Conservation (phyloP, 37 sponge, comb jelly and placozoan species). For the Trichoplax adhaerens region DNA sequence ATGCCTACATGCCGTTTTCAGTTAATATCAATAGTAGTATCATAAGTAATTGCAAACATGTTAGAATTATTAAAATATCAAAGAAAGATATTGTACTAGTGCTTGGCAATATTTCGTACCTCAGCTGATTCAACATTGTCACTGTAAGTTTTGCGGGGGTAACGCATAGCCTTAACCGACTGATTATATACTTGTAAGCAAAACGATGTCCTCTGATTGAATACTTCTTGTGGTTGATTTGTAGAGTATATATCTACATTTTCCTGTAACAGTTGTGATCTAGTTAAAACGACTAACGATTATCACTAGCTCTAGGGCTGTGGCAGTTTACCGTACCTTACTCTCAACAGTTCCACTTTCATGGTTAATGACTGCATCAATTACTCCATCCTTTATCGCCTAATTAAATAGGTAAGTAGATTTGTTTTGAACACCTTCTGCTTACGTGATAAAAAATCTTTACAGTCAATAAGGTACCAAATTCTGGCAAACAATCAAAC, state of each 20-base stretch:
- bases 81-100: neutral
- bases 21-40: no score
- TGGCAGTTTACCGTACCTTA: constrained; percentile 14
- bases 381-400: constrained; percentile 84
- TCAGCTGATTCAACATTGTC: constrained; percentile 55
- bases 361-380: constrained; percentile 85
- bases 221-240: constrained; percentile 82
- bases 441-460: neutral
- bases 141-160: constrained; percentile 81
- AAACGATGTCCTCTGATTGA: constrained; percentile 79
- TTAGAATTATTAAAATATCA: neutral
- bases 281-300: no score
- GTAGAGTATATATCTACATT: constrained; percentile 77
- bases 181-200: constrained; percentile 87
- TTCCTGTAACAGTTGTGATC: constrained; percentile 23
- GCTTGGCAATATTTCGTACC: constrained; percentile 9
- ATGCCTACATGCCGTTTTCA: no score
- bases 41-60: neutral
- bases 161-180: constrained; percentile 56
- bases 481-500: constrained; percentile 10
- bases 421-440: neutral
- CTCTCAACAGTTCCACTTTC: constrained; percentile 78
- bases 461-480: neutral
- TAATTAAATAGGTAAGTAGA: constrained; percentile 6
- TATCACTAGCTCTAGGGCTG: no score